Evolutionary conservation across 2,113 vertebrate species (phyloP), one percentile per base, ranked within the genome.

Genomic region (Scytalopus superciliaris): DNA sequence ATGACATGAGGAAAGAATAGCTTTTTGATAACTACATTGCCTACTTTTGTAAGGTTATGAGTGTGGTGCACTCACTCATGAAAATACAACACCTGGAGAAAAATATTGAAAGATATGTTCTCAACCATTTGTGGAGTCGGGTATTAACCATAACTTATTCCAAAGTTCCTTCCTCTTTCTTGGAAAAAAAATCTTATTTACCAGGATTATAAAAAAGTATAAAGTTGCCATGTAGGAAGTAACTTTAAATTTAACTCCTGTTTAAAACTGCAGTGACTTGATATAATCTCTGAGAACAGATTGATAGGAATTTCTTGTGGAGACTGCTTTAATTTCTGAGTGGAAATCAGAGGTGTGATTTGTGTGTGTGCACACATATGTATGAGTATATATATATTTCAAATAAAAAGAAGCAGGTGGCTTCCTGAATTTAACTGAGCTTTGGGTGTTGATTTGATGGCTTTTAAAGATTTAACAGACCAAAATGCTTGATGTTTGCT

Each of bases 321-420:
- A 15, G 9, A 37, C 31, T 53, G 27, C 25, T 80, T 75, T 91
- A 27, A 75, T 49, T 94, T 79, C 67, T 66, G 21, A 50, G 42
- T 49, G 67, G 39, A 62, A 80, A 85, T 66, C 19, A 37, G 70
- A 91, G 19, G 12, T 17, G 4, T 33, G 25, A 49, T 62, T 40
- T 37, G 2, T n/a, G 9, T 23, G 19, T 3, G 1, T n/a, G 7
- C 10, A 42, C 23, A 45, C 5, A 4, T 24, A 4, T 50, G 3
- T 39, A 2, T 30, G 10, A 27, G 3, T 12, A 0, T 35, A 11
- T 33, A 7, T n/a, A 6, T 25, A 27, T 62, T 67, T 52, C 19
- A 44, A 76, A n/a, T 14, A 55, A 67, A 67, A 69, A 60, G 9
- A 62, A 27, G 3, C 7, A 40, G 27, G 9, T 31, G 80, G 30